These are phyloP conservation scores for Camponotus vicinus DNA, from an alignment of 1,140 invertebrate genomes.

Conservation along the genomic window DNA sequence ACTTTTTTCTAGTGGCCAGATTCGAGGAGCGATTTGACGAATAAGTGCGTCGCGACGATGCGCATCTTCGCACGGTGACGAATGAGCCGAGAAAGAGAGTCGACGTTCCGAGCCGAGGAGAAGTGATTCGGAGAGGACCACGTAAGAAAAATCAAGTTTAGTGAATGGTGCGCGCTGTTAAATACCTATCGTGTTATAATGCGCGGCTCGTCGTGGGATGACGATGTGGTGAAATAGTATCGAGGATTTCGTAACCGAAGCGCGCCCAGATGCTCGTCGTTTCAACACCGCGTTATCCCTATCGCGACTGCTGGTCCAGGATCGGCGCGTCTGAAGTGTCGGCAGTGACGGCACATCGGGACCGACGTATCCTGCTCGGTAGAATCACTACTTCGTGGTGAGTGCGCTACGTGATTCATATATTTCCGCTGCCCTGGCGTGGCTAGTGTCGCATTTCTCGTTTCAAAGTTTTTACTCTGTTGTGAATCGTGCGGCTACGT, in stretches of 20 bases:
- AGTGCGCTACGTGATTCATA: conserved; percentile 67
- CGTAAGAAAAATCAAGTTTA: conserved; percentile 16
- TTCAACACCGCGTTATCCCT: conserved; percentile 28
- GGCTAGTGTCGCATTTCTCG: neutral
- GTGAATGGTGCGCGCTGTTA: conserved; percentile 61
- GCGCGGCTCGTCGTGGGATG: conserved; percentile 40
- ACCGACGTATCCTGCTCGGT: conserved; percentile 71
- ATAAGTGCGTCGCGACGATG: neutral
- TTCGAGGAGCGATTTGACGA: neutral
- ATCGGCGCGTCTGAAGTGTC: conserved; percentile 64
- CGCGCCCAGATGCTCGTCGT: conserved; percentile 74
- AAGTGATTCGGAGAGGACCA: conserved; percentile 47
- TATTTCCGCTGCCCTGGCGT: neutral
- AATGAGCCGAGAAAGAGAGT: neutral
- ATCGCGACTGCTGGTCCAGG: conserved; percentile 38
- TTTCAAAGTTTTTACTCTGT: neutral
- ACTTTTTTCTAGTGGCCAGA: neutral
- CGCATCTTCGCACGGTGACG: conserved; percentile 51
- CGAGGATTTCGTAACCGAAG: conserved; percentile 70
- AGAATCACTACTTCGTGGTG: conserved; percentile 83
- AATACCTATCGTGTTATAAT: conserved; percentile 19
- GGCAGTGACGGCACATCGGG: conserved; percentile 62
- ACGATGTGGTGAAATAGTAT: conserved; percentile 80
- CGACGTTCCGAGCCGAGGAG: conserved; percentile 20
- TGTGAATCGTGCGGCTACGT: neutral